These are phyloP conservation scores for Acanthoscelides obtectus DNA, from an alignment of 2,888 invertebrate species.

Conservation along the genomic window DNA sequence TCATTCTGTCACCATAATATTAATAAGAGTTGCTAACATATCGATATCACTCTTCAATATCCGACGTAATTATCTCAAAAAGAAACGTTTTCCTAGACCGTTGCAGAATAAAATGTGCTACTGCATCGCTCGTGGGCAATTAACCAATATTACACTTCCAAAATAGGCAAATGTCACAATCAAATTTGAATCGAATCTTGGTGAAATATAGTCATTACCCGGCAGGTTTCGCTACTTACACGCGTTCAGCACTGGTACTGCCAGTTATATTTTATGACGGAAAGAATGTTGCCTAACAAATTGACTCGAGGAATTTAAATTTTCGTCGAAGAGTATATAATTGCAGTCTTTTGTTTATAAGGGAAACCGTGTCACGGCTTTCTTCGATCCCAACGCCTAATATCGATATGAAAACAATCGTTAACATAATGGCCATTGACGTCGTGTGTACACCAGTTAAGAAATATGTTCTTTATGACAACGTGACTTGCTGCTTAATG, in stretches of 20 bases:
- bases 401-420: not conserved
- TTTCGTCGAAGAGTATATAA: not conserved
- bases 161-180: slow-evolving; percentile 18
- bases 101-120: not conserved
- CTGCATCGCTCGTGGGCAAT: slow-evolving; percentile 2
- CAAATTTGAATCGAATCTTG: slow-evolving; percentile 21
- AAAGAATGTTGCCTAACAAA: not conserved
- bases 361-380: not conserved
- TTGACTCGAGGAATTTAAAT: not conserved
- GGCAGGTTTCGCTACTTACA: not conserved
- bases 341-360: not conserved
- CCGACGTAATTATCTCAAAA: not conserved
- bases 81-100: not conserved
- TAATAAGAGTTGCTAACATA: not conserved
- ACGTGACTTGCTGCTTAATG: not conserved
- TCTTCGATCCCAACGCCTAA: not conserved
- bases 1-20: not conserved
- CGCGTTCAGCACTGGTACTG: not conserved
- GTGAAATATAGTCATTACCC: slow-evolving; percentile 19
- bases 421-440: not conserved
- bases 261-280: slow-evolving; percentile 14
- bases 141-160: slow-evolving; percentile 13
- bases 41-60: not conserved
- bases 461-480: not conserved
- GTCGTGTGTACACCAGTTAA: not conserved